Percentiles rank a stretch among this genome's conserved stretches.
phyloP scores from a whole-genome alignment of 1,140 invertebrate genomes.

The Sesamia nonagrioides region DNA sequence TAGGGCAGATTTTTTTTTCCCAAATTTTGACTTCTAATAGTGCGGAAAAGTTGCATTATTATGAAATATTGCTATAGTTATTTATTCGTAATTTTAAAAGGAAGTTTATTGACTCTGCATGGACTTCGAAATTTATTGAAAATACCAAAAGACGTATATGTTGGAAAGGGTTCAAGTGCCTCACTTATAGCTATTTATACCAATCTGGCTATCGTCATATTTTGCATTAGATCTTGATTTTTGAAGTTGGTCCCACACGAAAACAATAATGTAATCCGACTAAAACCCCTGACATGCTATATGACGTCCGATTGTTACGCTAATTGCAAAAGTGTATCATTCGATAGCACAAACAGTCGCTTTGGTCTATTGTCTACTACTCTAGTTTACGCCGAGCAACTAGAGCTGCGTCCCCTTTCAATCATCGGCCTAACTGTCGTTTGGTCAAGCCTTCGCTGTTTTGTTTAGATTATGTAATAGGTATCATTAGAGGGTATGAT shows the following conservation, averaged over 20 bases:
- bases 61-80: no score
- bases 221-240: neutral
- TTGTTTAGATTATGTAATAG: conserved; percentile 56
- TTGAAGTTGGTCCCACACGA: neutral
- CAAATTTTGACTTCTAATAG: no score
- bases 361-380: conserved; percentile 70
- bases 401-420: conserved; percentile 71
- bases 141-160: no score
- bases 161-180: no score
- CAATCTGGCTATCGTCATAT: no score
- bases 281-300: neutral
- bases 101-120: no score
- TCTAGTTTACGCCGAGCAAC: conserved; percentile 62
- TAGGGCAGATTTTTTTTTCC: no score
- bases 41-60: no score
- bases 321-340: conserved; percentile 69
- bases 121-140: no score
- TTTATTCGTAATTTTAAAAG: no score
- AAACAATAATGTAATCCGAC: conserved; percentile 4
- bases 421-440: conserved; percentile 65
- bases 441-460: conserved; percentile 60
- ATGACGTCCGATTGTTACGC: conserved; percentile 55
- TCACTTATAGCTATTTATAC: no score
- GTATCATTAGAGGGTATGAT: conserved; percentile 11
- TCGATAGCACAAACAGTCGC: conserved; percentile 66